Evolutionary conservation across 1,140 invertebrate genomes (phyloP), one percentile per base, ranked within the genome.

Genomic region (Drosophila novamexicana): DNA sequence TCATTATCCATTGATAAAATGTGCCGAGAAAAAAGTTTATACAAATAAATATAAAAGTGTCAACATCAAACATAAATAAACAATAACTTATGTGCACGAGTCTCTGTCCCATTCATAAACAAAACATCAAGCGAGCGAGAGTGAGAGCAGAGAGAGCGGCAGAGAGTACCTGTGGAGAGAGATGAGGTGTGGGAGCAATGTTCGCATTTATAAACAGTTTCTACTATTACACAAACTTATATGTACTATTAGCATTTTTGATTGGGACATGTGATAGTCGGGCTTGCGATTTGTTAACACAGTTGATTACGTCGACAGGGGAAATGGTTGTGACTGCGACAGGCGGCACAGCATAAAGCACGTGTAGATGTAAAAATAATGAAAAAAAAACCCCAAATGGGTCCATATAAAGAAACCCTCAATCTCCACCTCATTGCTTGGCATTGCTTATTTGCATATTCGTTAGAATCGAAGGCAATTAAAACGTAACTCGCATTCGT

Each of bases 1-100:
- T 50, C 68, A 65, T 65, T 36, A 58, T 16, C 32, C 69, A 66
- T 72, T 72, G 54, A 72, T 66, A 52, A 72, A 66, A 69, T 16
- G 12, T 12, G 39, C 10, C 10, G 8, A 57, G 4, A 1, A 12
- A 42, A 61, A 45, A 52, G 52, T 29, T 29, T 29, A 29, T 29
- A 12, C 22, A 61, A 42, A 44, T 61, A 54, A 50, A 45, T 7
- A 7, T 22, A 62, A 62, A 36, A 34, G 29, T 63, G 50, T 47
- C 40, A 50, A 7, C 37, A 44, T 57, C 36, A 65, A 57, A 71
- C 44, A 71, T 57, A 71, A 42, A 71, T 42, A 71, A 71, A 61
- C 47, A 67, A 59, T 2, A 18, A 36, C 14, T 5, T 29, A 29
- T 66, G 34, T 1, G 34, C 50, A 52, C 18, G 12, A 10, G 29